Conservation (phyloP, 2,888 invertebrate species). For the Stenichneumon culpator region DNA sequence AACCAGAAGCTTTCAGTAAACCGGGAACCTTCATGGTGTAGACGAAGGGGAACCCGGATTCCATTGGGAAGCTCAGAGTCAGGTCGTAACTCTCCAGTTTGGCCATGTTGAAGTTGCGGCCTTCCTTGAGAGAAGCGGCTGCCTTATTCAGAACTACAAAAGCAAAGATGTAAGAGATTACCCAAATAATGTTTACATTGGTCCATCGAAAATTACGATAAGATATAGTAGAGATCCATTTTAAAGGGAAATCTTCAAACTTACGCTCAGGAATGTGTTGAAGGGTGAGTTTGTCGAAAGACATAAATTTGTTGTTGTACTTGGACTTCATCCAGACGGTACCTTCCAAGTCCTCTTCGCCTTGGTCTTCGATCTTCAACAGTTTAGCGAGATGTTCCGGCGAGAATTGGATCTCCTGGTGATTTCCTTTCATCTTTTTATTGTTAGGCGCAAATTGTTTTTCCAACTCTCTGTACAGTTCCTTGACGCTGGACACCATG, state of each 20-base stretch:
- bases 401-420: conserved; percentile 81
- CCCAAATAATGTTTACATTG: neutral
- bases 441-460: conserved; percentile 75
- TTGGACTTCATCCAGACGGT: conserved; percentile 85
- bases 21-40: conserved; percentile 88
- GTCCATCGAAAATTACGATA: neutral
- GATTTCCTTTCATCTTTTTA: neutral
- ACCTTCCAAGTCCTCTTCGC: conserved; percentile 87
- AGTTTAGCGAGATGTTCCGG: conserved; percentile 87
- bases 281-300: conserved; percentile 87
- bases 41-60: conserved; percentile 90
- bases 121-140: conserved; percentile 84
- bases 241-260: conserved; percentile 62
- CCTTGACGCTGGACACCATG: conserved; percentile 85
- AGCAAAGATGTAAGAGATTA: conserved; percentile 50
- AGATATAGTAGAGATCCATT: neutral
- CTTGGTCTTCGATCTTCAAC: conserved; percentile 87
- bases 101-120: conserved; percentile 87
- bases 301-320: conserved; percentile 86
- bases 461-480: conserved; percentile 74
- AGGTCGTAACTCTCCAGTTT: conserved; percentile 88
- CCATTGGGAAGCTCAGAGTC: conserved; percentile 90
- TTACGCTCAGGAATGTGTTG: conserved; percentile 85
- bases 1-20: conserved; percentile 82
- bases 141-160: conserved; percentile 83